These are phyloP conservation scores for Calephelis nemesis DNA, from an alignment of 1,140 invertebrate species.

Conservation along the genomic window DNA sequence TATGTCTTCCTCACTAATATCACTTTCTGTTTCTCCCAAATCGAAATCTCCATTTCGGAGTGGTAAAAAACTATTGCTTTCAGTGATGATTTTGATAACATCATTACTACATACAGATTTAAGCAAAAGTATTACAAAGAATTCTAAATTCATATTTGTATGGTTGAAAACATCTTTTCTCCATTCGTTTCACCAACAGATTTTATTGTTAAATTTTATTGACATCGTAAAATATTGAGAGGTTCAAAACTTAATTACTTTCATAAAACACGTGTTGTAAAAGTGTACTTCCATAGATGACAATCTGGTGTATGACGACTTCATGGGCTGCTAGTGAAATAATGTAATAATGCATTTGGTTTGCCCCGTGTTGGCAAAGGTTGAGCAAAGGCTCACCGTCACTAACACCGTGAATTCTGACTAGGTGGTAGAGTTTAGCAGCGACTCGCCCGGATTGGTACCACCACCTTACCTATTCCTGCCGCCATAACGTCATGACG, in stretches of 20 bases:
- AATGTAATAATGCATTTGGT: too few relatives aligned
- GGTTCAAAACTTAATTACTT: constrained; percentile 3
- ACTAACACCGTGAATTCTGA: too few relatives aligned
- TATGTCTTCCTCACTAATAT: constrained; percentile 42
- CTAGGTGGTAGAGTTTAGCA: too few relatives aligned
- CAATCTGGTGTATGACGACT: too few relatives aligned
- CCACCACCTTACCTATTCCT: too few relatives aligned
- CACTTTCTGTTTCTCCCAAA: constrained; percentile 19
- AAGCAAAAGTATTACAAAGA: constrained; percentile 1
- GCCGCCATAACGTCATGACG: too few relatives aligned
- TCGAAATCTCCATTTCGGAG: not conserved
- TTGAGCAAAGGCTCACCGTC: too few relatives aligned
- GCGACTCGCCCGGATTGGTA: too few relatives aligned
- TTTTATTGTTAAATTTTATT: constrained; percentile 8
- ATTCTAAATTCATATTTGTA: constrained; percentile 8
- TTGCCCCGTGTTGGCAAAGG: too few relatives aligned
- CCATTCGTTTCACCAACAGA: not conserved
- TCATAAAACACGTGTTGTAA: not conserved
- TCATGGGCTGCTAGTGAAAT: too few relatives aligned
- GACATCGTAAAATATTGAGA: not conserved
- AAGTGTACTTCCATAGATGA: not conserved
- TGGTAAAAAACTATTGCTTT: constrained; percentile 1
- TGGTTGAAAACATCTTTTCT: constrained; percentile 1
- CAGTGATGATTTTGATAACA: not conserved
- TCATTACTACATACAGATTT: not conserved